A percentile compares a stretch with the other conserved stretches of the same genome.
Evolutionary conservation across 1,140 invertebrate species (phyloP).

Genomic region (Mylabris phalerata): DNA sequence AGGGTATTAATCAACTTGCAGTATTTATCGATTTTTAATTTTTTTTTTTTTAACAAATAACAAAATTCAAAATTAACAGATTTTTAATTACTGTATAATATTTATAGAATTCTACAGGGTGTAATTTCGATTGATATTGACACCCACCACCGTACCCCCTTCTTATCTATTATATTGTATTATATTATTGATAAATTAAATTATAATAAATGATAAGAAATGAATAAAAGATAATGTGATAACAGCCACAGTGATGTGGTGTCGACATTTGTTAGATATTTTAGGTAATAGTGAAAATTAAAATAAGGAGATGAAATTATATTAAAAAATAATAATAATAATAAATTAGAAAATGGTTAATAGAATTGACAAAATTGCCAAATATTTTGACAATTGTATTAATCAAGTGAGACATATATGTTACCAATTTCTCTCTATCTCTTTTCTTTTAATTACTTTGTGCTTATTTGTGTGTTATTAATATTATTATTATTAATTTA

Average conservation of each 20-base stretch:
- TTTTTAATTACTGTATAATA: too few relatives aligned
- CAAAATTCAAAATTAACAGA: too few relatives aligned
- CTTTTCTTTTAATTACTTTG: not conserved
- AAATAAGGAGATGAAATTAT: not conserved
- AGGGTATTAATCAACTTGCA: constrained; percentile 37
- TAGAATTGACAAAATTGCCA: constrained; percentile 5
- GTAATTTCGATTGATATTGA: too few relatives aligned
- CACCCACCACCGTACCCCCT: too few relatives aligned
- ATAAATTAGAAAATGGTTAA: not conserved
- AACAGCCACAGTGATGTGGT: constrained; percentile 12
- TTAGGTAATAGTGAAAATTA: constrained; percentile 13
- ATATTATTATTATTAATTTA: constrained; percentile 22
- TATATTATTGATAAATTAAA: too few relatives aligned
- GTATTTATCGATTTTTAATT: not conserved
- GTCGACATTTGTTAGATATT: constrained; percentile 22
- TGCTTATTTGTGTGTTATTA: not conserved
- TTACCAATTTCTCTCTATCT: constrained; percentile 32
- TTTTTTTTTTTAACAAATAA: too few relatives aligned
- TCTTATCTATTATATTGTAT: too few relatives aligned
- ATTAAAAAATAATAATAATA: not conserved
- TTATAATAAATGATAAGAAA: too few relatives aligned
- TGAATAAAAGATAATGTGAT: constrained; percentile 26
- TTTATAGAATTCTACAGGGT: too few relatives aligned
- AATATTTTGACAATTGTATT: not conserved
- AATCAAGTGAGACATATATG: constrained; percentile 30